Conservation (phyloP, 2,888 invertebrate genomes). For the Andrena trimmerana region DNA sequence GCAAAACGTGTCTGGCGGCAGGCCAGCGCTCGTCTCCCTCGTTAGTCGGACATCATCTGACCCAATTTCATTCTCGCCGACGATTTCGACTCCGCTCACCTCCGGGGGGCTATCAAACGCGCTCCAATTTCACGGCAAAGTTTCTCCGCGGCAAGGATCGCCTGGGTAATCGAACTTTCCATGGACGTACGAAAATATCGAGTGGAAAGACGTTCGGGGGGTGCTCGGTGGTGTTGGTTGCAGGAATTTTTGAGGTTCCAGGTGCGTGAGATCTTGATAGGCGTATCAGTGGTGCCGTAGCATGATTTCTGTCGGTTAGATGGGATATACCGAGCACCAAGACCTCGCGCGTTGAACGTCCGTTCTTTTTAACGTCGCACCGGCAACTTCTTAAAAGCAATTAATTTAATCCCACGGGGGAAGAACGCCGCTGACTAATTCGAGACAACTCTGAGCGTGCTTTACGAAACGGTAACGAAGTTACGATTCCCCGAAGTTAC, state of each 20-base stretch:
- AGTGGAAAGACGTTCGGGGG: background rate
- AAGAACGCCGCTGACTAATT: conserved; percentile 64
- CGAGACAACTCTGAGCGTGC: conserved; percentile 64
- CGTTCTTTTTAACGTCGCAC: conserved; percentile 52
- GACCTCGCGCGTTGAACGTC: background rate
- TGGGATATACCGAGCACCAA: no score
- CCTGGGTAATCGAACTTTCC: background rate
- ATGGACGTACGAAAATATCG: background rate
- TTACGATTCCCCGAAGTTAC: conserved; percentile 67
- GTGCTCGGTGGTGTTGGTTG: background rate
- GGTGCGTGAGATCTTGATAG: no score
- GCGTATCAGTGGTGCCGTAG: no score
- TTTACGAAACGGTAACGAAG: conserved; percentile 67
- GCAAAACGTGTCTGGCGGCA: conserved; percentile 36
- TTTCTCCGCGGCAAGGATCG: background rate
- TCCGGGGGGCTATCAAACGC: background rate
- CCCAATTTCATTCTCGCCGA: conserved; percentile 48
- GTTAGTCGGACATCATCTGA: conserved; percentile 37
- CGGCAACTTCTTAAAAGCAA: conserved; percentile 63
- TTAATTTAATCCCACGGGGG: conserved; percentile 66
- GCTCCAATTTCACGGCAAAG: background rate
- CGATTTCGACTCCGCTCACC: conserved; percentile 8
- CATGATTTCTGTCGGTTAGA: no score
- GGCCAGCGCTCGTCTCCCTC: conserved; percentile 25
- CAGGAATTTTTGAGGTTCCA: background rate